Base-by-base conservation (phyloP, 2,113 vertebrate genomes). In the Cichladusa arquata region DNA sequence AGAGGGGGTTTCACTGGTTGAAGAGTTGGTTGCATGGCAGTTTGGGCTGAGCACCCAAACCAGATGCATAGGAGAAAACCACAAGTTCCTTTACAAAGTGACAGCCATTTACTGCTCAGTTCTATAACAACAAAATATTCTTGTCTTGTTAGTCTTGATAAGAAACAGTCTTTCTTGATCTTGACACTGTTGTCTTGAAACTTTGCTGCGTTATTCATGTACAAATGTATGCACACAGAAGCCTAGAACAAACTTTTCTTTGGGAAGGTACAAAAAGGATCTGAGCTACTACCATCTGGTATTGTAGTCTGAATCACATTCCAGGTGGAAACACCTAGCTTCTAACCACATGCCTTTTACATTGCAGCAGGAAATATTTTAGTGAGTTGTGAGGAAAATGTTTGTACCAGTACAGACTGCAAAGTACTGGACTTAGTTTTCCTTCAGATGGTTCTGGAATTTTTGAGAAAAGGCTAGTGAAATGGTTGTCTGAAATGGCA, bases 21-120 rank as follows among this genome's bases (percentile, higher is more conserved):
- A 25, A 53, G n/a, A 25, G 8, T 2, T 69, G 22, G 5, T 34
- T 73, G 16, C 1, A 1, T 42, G 24, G 5, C 51, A 28, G 1
- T 88, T 81, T 47, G 13, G 22, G 28, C 42, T 81, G 28, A 66
- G 17, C 25, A 28, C 25, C 16, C 29, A 33, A 36, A 28, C 19
- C 8, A 8, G 9, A 4, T 79, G 16, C 33, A 15, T 2, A 31
- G 14, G 16, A 64, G 48, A 74, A 85, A 62, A 12, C 8, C n/a
- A 18, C n/a, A 74, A 44, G 18, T 19, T 93, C 42, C 34, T 88
- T 85, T 79, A 54, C 9, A 47, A 76, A 17, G 7, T 58, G 34
- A 48, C 33, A 40, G 33, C 33, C 42, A 17, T 86, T 86, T 82
- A 71, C 17, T 82, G 86, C 24, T 92, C 31, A 29, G 29, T 69